Evolutionary conservation across 2,113 vertebrate genomes (phyloP).

Genomic region (Brienomyrus longianalis): DNA sequence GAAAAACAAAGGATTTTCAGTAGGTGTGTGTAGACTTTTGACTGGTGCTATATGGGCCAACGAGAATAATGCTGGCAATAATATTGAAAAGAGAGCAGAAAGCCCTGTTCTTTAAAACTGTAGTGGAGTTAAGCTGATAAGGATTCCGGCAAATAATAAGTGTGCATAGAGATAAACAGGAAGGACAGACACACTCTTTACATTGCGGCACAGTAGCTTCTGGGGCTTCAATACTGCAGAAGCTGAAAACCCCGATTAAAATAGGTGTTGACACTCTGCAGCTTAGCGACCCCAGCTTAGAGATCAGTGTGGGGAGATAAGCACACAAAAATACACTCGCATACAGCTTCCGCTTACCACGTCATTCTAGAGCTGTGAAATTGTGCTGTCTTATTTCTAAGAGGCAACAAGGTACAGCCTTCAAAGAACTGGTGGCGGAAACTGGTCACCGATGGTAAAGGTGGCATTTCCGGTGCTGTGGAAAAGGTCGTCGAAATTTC

Average conservation of each 20-base stretch:
- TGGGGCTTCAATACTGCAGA: not conserved
- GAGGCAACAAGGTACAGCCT: not conserved
- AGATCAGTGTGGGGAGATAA: slow-evolving; percentile 6
- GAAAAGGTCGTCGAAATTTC: not conserved
- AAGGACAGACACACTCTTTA: slow-evolving; percentile 32
- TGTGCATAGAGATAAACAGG: slow-evolving; percentile 50
- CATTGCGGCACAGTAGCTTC: slow-evolving; percentile 1
- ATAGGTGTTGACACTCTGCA: slow-evolving; percentile 15
- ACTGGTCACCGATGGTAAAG: not conserved
- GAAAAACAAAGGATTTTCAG: not conserved
- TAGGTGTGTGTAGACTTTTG: not conserved
- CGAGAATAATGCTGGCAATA: not conserved
- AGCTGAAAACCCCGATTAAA: not conserved
- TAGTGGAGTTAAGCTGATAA: slow-evolving; percentile 29
- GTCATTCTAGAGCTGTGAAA: slow-evolving; percentile 4
- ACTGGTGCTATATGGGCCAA: not conserved
- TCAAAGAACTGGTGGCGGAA: not conserved
- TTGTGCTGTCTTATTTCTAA: not conserved
- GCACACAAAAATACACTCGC: slow-evolving; percentile 6
- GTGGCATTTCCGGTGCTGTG: not conserved
- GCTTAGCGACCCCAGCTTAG: not conserved
- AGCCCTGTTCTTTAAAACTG: not conserved
- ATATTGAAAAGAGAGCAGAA: not conserved
- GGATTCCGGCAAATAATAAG: slow-evolving; percentile 36
- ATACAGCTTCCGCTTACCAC: not conserved